Percentiles rank a stretch among this genome's conserved stretches.
Conservation (phyloP, 2,888 invertebrate genomes). For the Eudasyphora cyanicolor region DNA sequence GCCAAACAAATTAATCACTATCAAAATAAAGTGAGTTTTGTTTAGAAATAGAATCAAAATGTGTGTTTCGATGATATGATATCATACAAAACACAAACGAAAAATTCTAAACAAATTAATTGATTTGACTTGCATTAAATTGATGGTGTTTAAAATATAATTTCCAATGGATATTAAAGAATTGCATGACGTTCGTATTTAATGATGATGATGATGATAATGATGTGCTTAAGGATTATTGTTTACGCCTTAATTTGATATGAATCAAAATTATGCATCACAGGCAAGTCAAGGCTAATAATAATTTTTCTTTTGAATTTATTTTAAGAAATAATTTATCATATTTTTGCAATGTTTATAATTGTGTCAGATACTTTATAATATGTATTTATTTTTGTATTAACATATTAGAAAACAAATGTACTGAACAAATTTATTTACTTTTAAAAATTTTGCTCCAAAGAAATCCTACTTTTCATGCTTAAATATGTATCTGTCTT, state of each 20-base stretch:
- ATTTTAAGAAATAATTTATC: background rate
- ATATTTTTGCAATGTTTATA: background rate
- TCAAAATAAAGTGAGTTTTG: background rate
- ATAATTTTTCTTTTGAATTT: background rate
- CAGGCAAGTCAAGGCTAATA: background rate
- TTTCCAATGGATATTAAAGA: background rate
- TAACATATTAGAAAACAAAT: too few relatives aligned
- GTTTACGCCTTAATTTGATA: background rate
- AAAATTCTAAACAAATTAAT: slow-evolving; percentile 5
- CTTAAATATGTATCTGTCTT: background rate
- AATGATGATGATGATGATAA: background rate
- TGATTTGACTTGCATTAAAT: slow-evolving; percentile 1
- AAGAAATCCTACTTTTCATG: too few relatives aligned
- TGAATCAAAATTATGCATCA: background rate
- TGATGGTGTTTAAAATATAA: too few relatives aligned
- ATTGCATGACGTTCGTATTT: background rate
- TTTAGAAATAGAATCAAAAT: background rate
- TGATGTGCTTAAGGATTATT: background rate
- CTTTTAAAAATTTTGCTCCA: too few relatives aligned
- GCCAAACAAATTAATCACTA: slow-evolving; percentile 10
- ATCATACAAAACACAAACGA: background rate
- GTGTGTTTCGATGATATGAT: background rate
- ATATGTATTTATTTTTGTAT: too few relatives aligned
- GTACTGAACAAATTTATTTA: too few relatives aligned
- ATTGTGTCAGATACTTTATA: too few relatives aligned